Base-by-base conservation (phyloP, 2,113 vertebrate species). In the Rhombomys opimus region DNA sequence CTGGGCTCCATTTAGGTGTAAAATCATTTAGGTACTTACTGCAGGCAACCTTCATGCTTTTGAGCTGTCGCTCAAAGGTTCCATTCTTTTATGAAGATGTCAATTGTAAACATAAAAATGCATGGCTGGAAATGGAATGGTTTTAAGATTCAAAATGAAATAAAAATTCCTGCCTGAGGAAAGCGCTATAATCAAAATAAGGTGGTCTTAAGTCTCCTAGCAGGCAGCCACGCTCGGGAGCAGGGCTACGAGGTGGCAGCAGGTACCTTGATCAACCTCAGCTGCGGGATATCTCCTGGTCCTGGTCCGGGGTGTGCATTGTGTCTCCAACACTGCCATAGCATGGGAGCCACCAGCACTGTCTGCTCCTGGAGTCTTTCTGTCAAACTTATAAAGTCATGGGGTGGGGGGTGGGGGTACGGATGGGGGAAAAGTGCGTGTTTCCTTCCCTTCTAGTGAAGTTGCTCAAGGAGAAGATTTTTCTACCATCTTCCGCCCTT, bases 51-150 rank as follows among this genome's bases (percentile, higher is more conserved):
- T 98, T 98, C 98, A 98, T 98, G 98, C 98, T 98, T 98, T 98
- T 78, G 94, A 98, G 98, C 97, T 97, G 94, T 98, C 96, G 96
- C 98, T 98, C 97, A 87, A 94, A 98, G 98, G 98, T 98, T 98
- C 98, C 98, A 96, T 98, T 98, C 97, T 98, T 98, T 98, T 98
- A 95, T 97, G 98, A 98, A 98, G 98, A 98, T 98, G 98, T 98
- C 98, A 98, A 97, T 98, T 98, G 98, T 98, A 98, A 98, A 98
- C 98, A 98, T 98, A 98, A 98, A 99, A 99, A 98, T 98, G 98
- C 98, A 98, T 98, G 98, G 97, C 98, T 98, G 98, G 96, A 97
- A 98, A 98, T 96, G 98, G 98, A 98, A 98, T 97, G 97, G 98
- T 97, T 98, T 89, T 98, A 98, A 98, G 98, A 98, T 98, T 98